Evolutionary conservation across 2,888 invertebrate species (phyloP), one percentile per base, ranked within the genome.

Genomic region (Pseudococcus longispinus): DNA sequence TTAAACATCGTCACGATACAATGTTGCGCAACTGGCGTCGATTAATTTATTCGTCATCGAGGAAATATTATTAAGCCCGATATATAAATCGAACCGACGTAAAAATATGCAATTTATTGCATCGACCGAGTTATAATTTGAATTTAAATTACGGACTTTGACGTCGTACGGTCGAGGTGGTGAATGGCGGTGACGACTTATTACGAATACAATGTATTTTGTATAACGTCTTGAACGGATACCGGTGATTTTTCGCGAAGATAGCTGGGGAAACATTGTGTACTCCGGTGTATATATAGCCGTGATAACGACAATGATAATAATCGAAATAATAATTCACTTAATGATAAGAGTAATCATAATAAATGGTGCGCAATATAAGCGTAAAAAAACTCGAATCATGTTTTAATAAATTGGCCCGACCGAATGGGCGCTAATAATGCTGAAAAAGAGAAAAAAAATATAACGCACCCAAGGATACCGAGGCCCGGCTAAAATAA

Each of bases 321-420:
- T 85, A 85, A 85, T 70, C 42, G 85, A 85, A 85, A 70, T 85
- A 85, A 85, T 85, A 85, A 85, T 85, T 85, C 85, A 65, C 70
- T 70, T 85, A 85, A 85, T 70, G 70, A 85, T 85, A 37, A 65
- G 60, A 60, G 42, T 85, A 44, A 85, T 74, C 85, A 85, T 65
- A 70, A 65, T 42, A 42, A 80, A 80, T 42, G 77, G 20, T 80
- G 20, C 77, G 77, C 20, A 20, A 15, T 42, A 74, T 70, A 44
- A 85, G 44, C 70, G 70, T 42, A 44, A 85, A 85, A n/a, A 85
- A 85, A 85, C 70, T 44, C 70, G 85, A 85, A 70, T 85, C 65
- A 85, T 85, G 65, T 74, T 42, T 85, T 85, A 85, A 85, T 85
- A 65, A 85, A 85, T 85, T 44, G 85, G 70, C 70, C n/a, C 70